Percentiles rank a stretch among this genome's conserved stretches.
These are phyloP conservation scores for Drosophila atripex DNA, from an alignment of 2,888 invertebrate species.

Conservation along the genomic window DNA sequence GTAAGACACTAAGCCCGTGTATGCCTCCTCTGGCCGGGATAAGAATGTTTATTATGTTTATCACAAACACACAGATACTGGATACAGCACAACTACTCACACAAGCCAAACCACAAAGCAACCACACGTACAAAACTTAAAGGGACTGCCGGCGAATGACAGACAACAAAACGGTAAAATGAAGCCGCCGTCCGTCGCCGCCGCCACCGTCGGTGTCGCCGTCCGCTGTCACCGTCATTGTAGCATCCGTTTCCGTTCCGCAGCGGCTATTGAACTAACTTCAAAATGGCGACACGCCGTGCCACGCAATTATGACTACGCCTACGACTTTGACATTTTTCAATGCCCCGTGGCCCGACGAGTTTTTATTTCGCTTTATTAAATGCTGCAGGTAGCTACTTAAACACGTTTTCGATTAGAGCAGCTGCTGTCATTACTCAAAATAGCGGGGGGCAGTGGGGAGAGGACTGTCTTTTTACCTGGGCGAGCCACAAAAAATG, in stretches of 20 bases:
- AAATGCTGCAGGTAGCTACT: slow-evolving; percentile 76
- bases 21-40: slow-evolving; percentile 66
- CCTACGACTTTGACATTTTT: slow-evolving; percentile 36
- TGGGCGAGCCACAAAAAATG: slow-evolving; percentile 21
- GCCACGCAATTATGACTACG: slow-evolving; percentile 45
- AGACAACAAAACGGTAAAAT: slow-evolving; percentile 62
- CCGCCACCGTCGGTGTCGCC: slow-evolving; percentile 21
- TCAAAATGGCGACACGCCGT: slow-evolving; percentile 50
- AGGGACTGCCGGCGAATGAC: slow-evolving; percentile 56
- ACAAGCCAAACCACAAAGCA: slow-evolving; percentile 70
- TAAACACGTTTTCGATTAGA: slow-evolving; percentile 82
- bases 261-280: slow-evolving; percentile 55
- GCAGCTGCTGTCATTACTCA: slow-evolving; percentile 62
- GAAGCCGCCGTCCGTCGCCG: slow-evolving; percentile 43
- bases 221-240: neutral
- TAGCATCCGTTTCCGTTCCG: neutral
- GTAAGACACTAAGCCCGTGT: slow-evolving; percentile 74
- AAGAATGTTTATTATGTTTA: slow-evolving; percentile 79
- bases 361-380: slow-evolving; percentile 60
- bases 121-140: slow-evolving; percentile 77
- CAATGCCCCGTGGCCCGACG: slow-evolving; percentile 8
- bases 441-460: slow-evolving; percentile 17
- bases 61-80: slow-evolving; percentile 49
- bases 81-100: slow-evolving; percentile 23
- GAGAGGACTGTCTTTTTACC: slow-evolving; percentile 30